Evolutionary conservation across 2,888 invertebrate species (phyloP).

Genomic region (Agrilus cyanescens): DNA sequence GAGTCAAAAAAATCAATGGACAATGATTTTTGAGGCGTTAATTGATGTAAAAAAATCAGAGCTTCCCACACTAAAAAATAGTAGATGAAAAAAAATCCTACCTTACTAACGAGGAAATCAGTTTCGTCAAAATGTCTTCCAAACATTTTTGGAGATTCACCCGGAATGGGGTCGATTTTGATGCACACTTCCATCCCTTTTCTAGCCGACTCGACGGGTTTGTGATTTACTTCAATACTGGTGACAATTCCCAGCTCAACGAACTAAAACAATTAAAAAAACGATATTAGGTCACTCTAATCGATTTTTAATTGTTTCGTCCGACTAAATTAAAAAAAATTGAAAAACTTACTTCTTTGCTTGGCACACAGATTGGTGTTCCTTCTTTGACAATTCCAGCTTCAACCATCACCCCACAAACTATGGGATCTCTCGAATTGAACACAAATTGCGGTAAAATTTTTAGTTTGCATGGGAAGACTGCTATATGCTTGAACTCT

Average conservation of each 20-base stretch:
- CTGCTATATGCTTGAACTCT: conserved; percentile 92
- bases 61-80: too few species aligned
- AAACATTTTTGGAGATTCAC: conserved; percentile 98
- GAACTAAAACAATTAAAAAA: conserved; percentile 52
- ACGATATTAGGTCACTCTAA: too few species aligned
- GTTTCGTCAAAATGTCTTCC: conserved; percentile 97
- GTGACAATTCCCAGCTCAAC: conserved; percentile 89
- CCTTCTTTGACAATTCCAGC: conserved; percentile 92
- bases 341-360: conserved; percentile 64
- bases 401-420: conserved; percentile 90
- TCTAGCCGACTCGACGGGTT: conserved; percentile 83
- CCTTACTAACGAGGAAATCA: conserved; percentile 91
- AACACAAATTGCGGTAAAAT: conserved; percentile 83
- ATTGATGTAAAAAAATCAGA: too few species aligned
- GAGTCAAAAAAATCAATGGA: too few species aligned
- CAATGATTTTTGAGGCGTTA: too few species aligned
- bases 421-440: conserved; percentile 97
- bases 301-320: too few species aligned
- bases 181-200: conserved; percentile 94
- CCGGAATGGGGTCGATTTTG: conserved; percentile 93
- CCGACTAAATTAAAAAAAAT: too few species aligned
- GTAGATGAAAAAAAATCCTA: conserved; percentile 32
- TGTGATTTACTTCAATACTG: conserved; percentile 93
- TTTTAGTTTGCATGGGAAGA: conserved; percentile 94
- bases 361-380: conserved; percentile 95